These are phyloP conservation scores for Phalloptychus januarius DNA, from an alignment of 2,797 vertebrate species.

Conservation along the genomic window DNA sequence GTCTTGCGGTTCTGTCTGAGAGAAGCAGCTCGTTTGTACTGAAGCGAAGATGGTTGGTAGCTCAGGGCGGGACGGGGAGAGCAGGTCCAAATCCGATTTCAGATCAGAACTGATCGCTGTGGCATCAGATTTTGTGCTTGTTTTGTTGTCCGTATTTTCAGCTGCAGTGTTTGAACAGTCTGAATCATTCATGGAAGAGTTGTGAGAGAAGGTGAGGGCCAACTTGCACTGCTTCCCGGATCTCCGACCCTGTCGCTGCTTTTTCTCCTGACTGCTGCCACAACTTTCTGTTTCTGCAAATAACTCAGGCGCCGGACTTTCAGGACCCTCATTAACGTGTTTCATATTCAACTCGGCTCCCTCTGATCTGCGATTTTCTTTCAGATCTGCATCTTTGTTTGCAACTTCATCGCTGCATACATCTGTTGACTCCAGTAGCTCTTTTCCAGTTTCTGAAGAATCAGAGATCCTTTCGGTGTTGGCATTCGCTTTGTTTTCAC, in stretches of 20 bases:
- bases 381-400: constrained; percentile 5
- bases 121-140: constrained; percentile 4
- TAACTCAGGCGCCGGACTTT: constrained; percentile 44
- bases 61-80: constrained; percentile 3
- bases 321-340: constrained; percentile 26
- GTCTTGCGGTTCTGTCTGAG: constrained; percentile 90
- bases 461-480: neutral
- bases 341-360: constrained; percentile 25
- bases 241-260: constrained; percentile 76
- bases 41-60: neutral
- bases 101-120: constrained; percentile 9
- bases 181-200: constrained; percentile 31
- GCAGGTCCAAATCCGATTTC: constrained; percentile 20
- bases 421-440: constrained; percentile 16
- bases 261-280: constrained; percentile 72
- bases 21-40: constrained; percentile 33
- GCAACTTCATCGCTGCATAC: constrained; percentile 8
- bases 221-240: constrained; percentile 84
- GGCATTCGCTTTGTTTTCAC: constrained; percentile 5
- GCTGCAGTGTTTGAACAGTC: constrained; percentile 31
- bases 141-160: constrained; percentile 16
- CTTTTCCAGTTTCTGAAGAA: neutral
- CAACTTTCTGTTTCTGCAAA: constrained; percentile 47
- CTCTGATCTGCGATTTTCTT: neutral
- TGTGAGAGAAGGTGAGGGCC: constrained; percentile 86